phyloP scores from a whole-genome alignment of 2,113 vertebrate genomes.

The Neogobius melanostomus region DNA sequence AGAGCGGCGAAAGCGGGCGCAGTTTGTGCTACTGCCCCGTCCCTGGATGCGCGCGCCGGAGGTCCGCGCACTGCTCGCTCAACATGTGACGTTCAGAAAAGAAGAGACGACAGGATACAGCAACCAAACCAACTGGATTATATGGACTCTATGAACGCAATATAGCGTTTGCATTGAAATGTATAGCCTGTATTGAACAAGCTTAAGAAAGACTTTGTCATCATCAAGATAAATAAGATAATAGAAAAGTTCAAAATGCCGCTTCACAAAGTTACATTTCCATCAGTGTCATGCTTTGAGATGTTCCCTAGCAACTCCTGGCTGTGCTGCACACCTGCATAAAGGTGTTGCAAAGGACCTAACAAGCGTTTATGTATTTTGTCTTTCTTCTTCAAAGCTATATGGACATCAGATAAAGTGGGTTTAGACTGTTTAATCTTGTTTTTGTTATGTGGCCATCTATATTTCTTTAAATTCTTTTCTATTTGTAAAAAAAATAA shows the following conservation, averaged over 20 bases:
- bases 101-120: constrained; percentile 46
- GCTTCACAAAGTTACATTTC: neutral
- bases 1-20: constrained; percentile 16
- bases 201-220: too few species aligned
- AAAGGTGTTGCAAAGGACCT: constrained; percentile 8
- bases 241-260: neutral
- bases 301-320: constrained; percentile 41
- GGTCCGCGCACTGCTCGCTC: constrained; percentile 60
- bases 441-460: too few species aligned
- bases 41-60: constrained; percentile 54
- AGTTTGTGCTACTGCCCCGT: constrained; percentile 54
- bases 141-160: too few species aligned
- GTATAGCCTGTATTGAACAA: neutral
- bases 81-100: constrained; percentile 67
- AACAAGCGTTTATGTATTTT: neutral
- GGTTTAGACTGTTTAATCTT: too few species aligned
- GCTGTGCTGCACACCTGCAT: constrained; percentile 15
- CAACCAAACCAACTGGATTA: neutral
- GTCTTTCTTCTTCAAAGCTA: too few species aligned
- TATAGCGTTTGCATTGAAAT: too few species aligned
- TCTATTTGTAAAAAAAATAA: too few species aligned
- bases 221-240: neutral
- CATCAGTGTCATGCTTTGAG: constrained; percentile 8
- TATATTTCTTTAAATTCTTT: too few species aligned
- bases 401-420: too few species aligned